These are phyloP conservation scores for Fragum fragum DNA, from an alignment of 2,888 invertebrate species.

Conservation along the genomic window DNA sequence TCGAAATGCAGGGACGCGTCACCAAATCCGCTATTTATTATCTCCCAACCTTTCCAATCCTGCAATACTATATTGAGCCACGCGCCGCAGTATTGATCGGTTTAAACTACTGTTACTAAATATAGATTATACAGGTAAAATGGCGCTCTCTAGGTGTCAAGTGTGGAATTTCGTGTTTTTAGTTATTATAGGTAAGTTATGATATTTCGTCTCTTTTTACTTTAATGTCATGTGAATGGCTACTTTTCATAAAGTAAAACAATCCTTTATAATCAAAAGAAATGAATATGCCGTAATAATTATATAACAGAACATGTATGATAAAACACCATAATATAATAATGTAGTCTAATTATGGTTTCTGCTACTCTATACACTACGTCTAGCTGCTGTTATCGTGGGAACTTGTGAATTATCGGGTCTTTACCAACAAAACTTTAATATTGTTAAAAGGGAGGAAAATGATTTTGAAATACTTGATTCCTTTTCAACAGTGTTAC, in stretches of 20 bases:
- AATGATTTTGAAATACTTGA: no score
- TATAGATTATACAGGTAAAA: conserved; percentile 22
- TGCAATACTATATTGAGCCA: background rate
- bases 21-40: background rate
- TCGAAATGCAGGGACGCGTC: background rate
- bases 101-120: background rate
- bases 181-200: background rate
- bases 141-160: conserved; percentile 11
- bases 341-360: no score
- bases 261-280: background rate
- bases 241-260: background rate
- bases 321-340: no score
- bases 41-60: background rate
- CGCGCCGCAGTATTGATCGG: conserved; percentile 1
- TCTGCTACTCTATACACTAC: no score
- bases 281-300: no score
- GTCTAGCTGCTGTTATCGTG: no score
- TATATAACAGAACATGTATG: no score
- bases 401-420: no score
- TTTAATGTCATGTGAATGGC: background rate
- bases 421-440: no score
- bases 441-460: no score
- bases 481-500: no score
- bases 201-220: background rate
- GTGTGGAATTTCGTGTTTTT: conserved; percentile 3